These are phyloP conservation scores for Drosophila sordidula DNA, from an alignment of 2,888 invertebrate genomes.

Conservation along the genomic window DNA sequence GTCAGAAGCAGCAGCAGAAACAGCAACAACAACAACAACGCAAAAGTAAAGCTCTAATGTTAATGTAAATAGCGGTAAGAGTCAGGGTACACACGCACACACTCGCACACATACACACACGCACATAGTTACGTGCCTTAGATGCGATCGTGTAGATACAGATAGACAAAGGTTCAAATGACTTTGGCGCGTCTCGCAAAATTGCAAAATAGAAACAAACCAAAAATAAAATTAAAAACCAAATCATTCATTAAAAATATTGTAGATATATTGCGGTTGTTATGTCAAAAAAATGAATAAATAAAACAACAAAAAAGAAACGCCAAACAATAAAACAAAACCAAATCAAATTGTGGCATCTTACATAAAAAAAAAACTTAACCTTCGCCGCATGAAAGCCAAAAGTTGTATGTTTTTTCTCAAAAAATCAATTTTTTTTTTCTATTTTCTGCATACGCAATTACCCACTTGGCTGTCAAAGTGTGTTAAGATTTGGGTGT, in stretches of 20 bases:
- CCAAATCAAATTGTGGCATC: constrained; percentile 76
- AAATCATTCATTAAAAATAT: constrained; percentile 68
- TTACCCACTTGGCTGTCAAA: constrained; percentile 60
- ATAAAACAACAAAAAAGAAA: constrained; percentile 25
- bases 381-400: constrained; percentile 67
- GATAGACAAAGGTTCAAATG: constrained; percentile 66
- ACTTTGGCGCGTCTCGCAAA: constrained; percentile 65
- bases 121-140: constrained; percentile 67
- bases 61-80: constrained; percentile 81
- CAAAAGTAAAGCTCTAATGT: constrained; percentile 75
- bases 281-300: constrained; percentile 29
- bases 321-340: constrained; percentile 48
- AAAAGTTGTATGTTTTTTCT: constrained; percentile 36
- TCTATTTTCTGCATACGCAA: constrained; percentile 46
- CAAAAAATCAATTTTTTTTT: constrained; percentile 11
- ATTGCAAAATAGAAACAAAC: constrained; percentile 49
- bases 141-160: constrained; percentile 68
- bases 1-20: constrained; percentile 70
- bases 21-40: constrained; percentile 30
- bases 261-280: constrained; percentile 35
- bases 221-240: constrained; percentile 55
- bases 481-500: constrained; percentile 12
- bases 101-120: constrained; percentile 30
- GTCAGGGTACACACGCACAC: constrained; percentile 44
- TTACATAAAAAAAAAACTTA: constrained; percentile 70